Evolutionary conservation across 2,888 invertebrate species (phyloP).

Genomic region (Oeneis ivallda): DNA sequence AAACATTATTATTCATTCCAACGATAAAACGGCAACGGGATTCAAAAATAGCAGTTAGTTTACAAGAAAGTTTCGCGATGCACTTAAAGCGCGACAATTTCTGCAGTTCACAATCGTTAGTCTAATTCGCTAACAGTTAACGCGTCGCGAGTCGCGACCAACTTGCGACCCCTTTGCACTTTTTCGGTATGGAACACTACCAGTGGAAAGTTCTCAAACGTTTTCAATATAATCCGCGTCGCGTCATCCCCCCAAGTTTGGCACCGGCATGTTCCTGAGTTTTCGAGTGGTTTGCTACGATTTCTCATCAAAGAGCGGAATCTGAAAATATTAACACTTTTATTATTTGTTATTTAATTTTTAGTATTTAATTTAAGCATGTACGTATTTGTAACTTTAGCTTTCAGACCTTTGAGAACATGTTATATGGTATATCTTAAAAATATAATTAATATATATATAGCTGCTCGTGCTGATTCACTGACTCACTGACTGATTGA

Average conservation of each 20-base stretch:
- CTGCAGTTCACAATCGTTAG: conserved; percentile 53
- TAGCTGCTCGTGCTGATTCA: too few species aligned
- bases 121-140: conserved; percentile 61
- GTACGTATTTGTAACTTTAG: too few species aligned
- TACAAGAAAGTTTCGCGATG: conserved; percentile 36
- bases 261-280: conserved; percentile 34
- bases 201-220: conserved; percentile 54
- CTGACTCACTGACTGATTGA: too few species aligned
- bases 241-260: conserved; percentile 42
- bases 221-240: conserved; percentile 48
- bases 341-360: too few species aligned
- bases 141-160: conserved; percentile 50
- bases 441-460: too few species aligned
- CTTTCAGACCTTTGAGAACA: too few species aligned
- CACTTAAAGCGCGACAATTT: conserved; percentile 34
- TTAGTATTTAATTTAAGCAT: too few species aligned
- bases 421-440: too few species aligned
- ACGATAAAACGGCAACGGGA: not conserved
- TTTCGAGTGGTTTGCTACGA: not conserved
- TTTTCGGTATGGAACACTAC: conserved; percentile 56
- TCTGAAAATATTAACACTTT: too few species aligned
- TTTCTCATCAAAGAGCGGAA: not conserved
- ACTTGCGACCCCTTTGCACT: conserved; percentile 57
- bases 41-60: conserved; percentile 21
- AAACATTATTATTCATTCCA: not conserved